A percentile compares a stretch with the other conserved stretches of the same genome.
phyloP scores from a whole-genome alignment of 2,888 invertebrate genomes.

The Lasioglossum morio region DNA sequence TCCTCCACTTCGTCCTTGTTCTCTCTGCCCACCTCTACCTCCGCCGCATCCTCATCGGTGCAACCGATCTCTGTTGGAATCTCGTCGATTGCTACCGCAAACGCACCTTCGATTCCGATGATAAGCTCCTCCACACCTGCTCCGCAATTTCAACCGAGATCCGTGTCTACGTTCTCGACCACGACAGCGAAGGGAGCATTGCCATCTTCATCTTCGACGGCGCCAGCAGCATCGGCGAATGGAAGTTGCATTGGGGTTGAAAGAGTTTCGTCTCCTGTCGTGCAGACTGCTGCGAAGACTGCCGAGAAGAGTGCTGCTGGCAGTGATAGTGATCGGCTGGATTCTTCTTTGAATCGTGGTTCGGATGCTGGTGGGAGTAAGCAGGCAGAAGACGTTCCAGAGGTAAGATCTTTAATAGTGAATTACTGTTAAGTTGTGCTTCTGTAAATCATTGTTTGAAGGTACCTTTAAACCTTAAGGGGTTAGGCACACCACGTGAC shows the following conservation, averaged over 20 bases:
- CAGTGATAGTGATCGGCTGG: background rate
- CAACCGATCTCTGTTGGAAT: constrained; percentile 24
- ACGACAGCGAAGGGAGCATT: background rate
- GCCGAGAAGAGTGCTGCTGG: background rate
- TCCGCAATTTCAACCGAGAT: constrained; percentile 38
- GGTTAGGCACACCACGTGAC: no score
- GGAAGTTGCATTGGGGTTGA: background rate
- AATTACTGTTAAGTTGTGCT: no score
- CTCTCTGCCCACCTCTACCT: constrained; percentile 45
- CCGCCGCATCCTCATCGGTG: constrained; percentile 21
- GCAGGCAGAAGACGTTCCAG: background rate
- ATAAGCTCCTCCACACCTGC: constrained; percentile 32
- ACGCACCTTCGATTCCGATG: constrained; percentile 14
- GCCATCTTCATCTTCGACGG: background rate
- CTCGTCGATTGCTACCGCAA: constrained; percentile 11
- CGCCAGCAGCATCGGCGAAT: background rate
- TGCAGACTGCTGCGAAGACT: background rate
- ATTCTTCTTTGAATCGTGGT: background rate
- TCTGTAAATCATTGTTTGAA: background rate
- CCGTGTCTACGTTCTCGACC: constrained; percentile 28
- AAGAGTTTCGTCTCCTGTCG: background rate
- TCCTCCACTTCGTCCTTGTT: constrained; percentile 64
- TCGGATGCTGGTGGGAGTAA: background rate
- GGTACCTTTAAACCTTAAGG: background rate
- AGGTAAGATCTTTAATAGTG: constrained; percentile 11